These are phyloP conservation scores for Pomacea maculata DNA, from an alignment of 1,140 invertebrate species.

Conservation along the genomic window DNA sequence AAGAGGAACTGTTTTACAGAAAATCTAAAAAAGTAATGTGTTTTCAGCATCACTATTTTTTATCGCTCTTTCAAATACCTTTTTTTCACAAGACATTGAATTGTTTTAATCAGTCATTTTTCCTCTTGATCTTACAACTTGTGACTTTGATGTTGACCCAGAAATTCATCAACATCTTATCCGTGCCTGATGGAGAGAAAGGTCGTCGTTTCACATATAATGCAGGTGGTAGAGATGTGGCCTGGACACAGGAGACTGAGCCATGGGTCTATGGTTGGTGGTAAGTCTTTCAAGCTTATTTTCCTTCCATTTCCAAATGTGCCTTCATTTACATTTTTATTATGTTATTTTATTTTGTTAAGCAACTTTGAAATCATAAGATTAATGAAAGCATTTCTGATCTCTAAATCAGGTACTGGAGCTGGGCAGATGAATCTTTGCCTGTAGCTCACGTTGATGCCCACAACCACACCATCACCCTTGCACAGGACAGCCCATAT, in stretches of 20 bases:
- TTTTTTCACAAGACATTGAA: neutral
- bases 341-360: neutral
- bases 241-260: constrained; percentile 21
- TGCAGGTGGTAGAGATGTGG: constrained; percentile 13
- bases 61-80: too few relatives aligned
- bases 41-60: too few relatives aligned
- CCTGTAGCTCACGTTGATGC: constrained; percentile 28
- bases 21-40: neutral
- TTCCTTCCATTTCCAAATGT: neutral
- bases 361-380: neutral
- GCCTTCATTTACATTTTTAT: neutral
- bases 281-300: constrained; percentile 4
- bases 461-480: constrained; percentile 25
- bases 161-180: constrained; percentile 31
- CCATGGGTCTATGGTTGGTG: constrained; percentile 31
- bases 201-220: constrained; percentile 26
- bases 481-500: constrained; percentile 23
- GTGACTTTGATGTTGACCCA: neutral
- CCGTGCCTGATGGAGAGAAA: constrained; percentile 15
- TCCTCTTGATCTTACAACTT: too few relatives aligned
- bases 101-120: too few relatives aligned
- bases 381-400: too few relatives aligned
- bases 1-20: neutral
- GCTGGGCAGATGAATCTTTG: constrained; percentile 39
- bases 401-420: constrained; percentile 34